Evolutionary conservation across 2,888 invertebrate species (phyloP), one percentile per base, ranked within the genome.

Genomic region (Hemithea aestivaria): DNA sequence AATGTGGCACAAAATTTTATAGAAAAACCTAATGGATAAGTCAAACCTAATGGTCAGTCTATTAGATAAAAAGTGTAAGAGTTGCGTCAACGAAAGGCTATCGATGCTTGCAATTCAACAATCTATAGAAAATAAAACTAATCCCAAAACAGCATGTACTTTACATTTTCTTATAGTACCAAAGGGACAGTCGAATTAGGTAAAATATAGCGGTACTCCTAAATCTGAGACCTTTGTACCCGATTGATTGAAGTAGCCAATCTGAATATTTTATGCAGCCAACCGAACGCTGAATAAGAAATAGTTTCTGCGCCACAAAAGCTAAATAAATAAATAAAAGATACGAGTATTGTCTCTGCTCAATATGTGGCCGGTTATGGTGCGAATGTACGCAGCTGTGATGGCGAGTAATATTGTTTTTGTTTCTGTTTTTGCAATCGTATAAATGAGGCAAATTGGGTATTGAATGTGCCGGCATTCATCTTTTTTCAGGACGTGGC

Each of bases 281-380:
- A 43, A 55, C 56, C 51, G 47, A 42, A 33, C 56, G 58, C 57
- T 51, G 58, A 59, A 70, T 58, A 50, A 46, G 16, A 16, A 52
- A 56, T 42, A 50, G 51, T 59, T 57, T 57, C 63, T 61, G 63
- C 46, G 61, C 58, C 56, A 58, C 59, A 56, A 55, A 50, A 52
- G 48, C 50, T 66, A 61, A 70, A 73, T 72, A 73, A 73, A 63
- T 66, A 61, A 70, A 73, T 72, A 73, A 73, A 63, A 65, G 58
- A 70, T 66, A 63, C 35, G 53, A 45, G 49, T 47, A 53, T 60
- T 62, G 64, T 65, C 59, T 66, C 55, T 58, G 27, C 28, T 20
- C 29, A 33, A 29, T 26, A 28, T 35, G 31, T 20, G 22, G 26
- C n/a, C 11, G 10, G 30, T 26, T 7, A 39, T 30, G 30, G 38